Evolutionary conservation across 2,797 vertebrate genomes (phyloP), one percentile per base, ranked within the genome.

Genomic region (Danio albolineatus): DNA sequence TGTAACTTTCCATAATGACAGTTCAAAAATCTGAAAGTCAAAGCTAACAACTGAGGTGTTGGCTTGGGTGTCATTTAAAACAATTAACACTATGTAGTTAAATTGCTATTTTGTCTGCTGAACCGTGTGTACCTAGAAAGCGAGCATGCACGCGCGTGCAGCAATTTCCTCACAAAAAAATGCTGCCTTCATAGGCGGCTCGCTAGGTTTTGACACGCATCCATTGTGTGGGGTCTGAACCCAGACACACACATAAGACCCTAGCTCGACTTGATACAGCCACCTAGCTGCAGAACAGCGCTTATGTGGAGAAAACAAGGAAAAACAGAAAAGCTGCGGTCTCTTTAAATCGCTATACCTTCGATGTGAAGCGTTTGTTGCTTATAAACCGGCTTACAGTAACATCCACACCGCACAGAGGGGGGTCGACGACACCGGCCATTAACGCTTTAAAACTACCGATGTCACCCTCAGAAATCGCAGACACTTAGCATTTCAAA

Each of bases 321-420:
- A 13, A 44, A 44, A 70, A 73, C 80, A 79, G 54, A 41, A 57
- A 86, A 76, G 88, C 79, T 87, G 79, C 92, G 91, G 91, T 91
- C 89, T 92, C 93, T 94, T 94, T 93, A 93, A 94, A 89, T 89
- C 76, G 86, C 91, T 91, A 92, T 91, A 88, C 48, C 87, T 83
- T 89, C 86, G 85, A 88, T 90, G 90, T 88, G 90, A 86, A 91
- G 91, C 88, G 86, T 93, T 92, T 92, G 90, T 91, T 90, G 89
- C 89, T 79, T 84, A 81, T 89, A 88, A 91, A 92, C 90, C 87
- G 88, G 90, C 90, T 91, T 82, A 48, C 87, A 88, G 90, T 90
- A 91, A 92, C 85, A 91, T 94, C 91, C 91, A 92, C 91, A 89
- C 80, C 90, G 84, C 86, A 87, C 78, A 56, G 89, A 87, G 92